Evolutionary conservation across 2,113 vertebrate genomes (phyloP).

Genomic region (Petroica traversi): DNA sequence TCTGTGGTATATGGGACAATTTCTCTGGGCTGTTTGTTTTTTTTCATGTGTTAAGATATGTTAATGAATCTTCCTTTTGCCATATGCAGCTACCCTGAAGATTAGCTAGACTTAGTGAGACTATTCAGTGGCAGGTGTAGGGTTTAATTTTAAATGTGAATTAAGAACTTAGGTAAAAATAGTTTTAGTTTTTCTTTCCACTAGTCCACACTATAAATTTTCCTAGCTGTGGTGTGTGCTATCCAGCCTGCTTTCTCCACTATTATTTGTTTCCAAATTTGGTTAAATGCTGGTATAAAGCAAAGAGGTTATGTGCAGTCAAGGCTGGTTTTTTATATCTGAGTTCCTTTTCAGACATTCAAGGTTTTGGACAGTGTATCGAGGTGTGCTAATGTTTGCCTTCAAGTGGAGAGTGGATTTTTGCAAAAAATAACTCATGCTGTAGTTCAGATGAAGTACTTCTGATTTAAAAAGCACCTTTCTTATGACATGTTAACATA

Average conservation of each 20-base stretch:
- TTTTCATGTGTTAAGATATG: not conserved
- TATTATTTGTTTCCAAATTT: not conserved
- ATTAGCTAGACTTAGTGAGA: not conserved
- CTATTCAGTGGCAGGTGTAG: not conserved
- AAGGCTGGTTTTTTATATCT: not conserved
- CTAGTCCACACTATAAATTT: not conserved
- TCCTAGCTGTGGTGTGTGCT: not conserved
- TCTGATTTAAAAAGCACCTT: not conserved
- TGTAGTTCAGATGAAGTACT: not conserved
- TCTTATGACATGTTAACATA: not conserved
- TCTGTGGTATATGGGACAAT: not conserved
- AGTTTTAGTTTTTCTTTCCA: not conserved
- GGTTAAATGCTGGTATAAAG: not conserved
- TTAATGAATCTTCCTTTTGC: not conserved
- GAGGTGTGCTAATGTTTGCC: not conserved
- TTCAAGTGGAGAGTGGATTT: not conserved
- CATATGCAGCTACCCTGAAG: not conserved
- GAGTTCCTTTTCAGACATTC: not conserved
- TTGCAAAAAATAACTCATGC: not conserved
- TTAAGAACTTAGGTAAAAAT: not conserved
- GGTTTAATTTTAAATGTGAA: not conserved
- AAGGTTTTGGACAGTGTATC: not conserved
- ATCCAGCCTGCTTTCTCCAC: not conserved
- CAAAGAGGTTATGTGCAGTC: not conserved
- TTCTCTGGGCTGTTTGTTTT: not conserved